These are phyloP conservation scores for Xiphophorus maculatus DNA, from an alignment of 2,113 vertebrate species.

Conservation along the genomic window DNA sequence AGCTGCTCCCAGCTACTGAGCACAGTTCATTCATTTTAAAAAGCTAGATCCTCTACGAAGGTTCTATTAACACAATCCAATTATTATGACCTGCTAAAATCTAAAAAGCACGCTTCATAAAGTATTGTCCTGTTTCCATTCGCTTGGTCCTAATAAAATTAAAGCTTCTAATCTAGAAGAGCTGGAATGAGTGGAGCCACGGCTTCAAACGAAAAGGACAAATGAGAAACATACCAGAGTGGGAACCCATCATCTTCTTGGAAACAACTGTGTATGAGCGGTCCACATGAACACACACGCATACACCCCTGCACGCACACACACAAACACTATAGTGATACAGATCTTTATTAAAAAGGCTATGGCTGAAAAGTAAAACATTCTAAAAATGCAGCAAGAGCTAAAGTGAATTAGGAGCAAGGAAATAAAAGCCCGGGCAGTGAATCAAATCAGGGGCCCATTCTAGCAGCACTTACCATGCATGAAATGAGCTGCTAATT, in stretches of 20 bases:
- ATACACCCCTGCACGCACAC: constrained; percentile 13
- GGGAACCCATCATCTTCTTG: constrained; percentile 83
- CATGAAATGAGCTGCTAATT: constrained; percentile 80
- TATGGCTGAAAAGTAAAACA: constrained; percentile 59
- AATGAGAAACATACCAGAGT: constrained; percentile 84
- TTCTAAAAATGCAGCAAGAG: constrained; percentile 56
- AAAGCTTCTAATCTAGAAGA: constrained; percentile 71
- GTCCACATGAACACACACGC: constrained; percentile 12
- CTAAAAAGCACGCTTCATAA: constrained; percentile 14
- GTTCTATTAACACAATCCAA: constrained; percentile 8
- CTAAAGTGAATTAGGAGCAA: constrained; percentile 59
- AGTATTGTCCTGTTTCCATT: constrained; percentile 16
- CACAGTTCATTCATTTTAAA: constrained; percentile 10
- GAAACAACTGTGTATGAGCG: constrained; percentile 76
- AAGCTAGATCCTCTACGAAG: constrained; percentile 12
- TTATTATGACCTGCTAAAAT: constrained; percentile 10
- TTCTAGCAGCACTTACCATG: constrained; percentile 74
- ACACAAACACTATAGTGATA: constrained; percentile 18
- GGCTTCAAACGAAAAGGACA: constrained; percentile 80
- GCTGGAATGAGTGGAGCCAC: constrained; percentile 77
- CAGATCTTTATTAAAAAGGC: constrained; percentile 56
- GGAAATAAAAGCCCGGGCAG: constrained; percentile 73
- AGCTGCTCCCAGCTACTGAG: not conserved
- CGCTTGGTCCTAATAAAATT: constrained; percentile 3
- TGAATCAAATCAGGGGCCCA: constrained; percentile 70